Evolutionary conservation across 2,888 invertebrate genomes (phyloP).

Genomic region (Lacanobia wlatinum): DNA sequence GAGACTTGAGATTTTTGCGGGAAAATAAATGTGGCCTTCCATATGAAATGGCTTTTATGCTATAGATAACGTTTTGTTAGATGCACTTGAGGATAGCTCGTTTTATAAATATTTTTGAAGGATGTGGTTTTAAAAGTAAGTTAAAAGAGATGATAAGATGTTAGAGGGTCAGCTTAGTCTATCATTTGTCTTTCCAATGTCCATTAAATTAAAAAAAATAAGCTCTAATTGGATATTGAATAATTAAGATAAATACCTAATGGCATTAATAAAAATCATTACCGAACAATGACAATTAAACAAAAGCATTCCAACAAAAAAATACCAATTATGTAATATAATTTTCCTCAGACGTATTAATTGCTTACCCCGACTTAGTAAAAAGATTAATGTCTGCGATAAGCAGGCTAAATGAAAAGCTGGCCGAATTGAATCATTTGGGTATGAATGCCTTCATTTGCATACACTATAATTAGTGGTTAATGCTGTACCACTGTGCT

Average conservation of each 20-base stretch:
- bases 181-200: neutral
- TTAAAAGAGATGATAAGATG: too few relatives aligned
- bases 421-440: constrained; percentile 86
- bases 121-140: neutral
- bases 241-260: neutral
- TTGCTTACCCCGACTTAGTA: constrained; percentile 67
- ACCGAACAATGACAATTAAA: constrained; percentile 35
- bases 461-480: constrained; percentile 86
- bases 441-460: constrained; percentile 84
- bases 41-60: neutral
- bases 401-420: constrained; percentile 83
- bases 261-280: constrained; percentile 31
- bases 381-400: constrained; percentile 81
- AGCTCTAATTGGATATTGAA: neutral
- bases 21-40: neutral
- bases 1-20: constrained; percentile 24
- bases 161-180: neutral
- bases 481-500: constrained; percentile 67
- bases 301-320: constrained; percentile 39
- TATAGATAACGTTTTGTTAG: neutral
- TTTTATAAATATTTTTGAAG: neutral
- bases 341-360: constrained; percentile 69
- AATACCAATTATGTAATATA: constrained; percentile 51
- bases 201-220: neutral
- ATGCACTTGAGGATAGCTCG: neutral